Percentiles rank a stretch among this genome's conserved stretches.
Evolutionary conservation across 2,797 vertebrate species (phyloP).

Genomic region (Neoniphon sammara): DNA sequence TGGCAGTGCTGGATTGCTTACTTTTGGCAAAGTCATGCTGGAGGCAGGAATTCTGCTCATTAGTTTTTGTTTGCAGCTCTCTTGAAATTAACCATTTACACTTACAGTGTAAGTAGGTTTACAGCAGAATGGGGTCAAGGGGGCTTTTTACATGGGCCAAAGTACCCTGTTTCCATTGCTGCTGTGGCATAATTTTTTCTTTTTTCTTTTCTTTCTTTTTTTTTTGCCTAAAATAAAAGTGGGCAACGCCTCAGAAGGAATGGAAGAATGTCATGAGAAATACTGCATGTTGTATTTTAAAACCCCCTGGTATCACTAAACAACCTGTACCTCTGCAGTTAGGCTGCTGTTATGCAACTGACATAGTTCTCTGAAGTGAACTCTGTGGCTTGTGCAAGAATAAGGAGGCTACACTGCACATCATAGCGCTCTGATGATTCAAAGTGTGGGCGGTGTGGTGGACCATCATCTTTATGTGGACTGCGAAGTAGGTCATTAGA

Average conservation of each 20-base stretch:
- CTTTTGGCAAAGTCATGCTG: background rate
- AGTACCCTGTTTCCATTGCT: slow-evolving; percentile 18
- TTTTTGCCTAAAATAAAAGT: slow-evolving; percentile 37
- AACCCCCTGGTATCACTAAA: slow-evolving; percentile 50
- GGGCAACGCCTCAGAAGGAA: slow-evolving; percentile 26
- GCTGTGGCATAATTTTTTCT: slow-evolving; percentile 45
- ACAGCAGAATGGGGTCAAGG: slow-evolving; percentile 16
- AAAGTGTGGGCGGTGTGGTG: slow-evolving; percentile 36
- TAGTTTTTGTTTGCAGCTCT: slow-evolving; percentile 1
- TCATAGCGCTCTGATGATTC: slow-evolving; percentile 42
- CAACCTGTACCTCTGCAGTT: slow-evolving; percentile 58
- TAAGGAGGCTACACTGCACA: slow-evolving; percentile 14
- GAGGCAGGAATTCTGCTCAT: background rate
- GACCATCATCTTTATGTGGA: slow-evolving; percentile 25
- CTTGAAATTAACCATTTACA: background rate
- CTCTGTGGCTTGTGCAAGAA: slow-evolving; percentile 34
- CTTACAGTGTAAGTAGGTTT: background rate
- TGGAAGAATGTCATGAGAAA: slow-evolving; percentile 9
- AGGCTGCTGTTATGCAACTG: slow-evolving; percentile 69
- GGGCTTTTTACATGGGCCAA: slow-evolving; percentile 10
- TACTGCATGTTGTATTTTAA: slow-evolving; percentile 31
- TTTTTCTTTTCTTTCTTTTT: slow-evolving; percentile 24
- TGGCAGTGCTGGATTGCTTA: background rate
- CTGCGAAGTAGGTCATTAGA: slow-evolving; percentile 58
- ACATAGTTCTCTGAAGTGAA: slow-evolving; percentile 66